These are phyloP conservation scores for Erythrocercus mccallii DNA, from an alignment of 2,113 vertebrate species.

Conservation along the genomic window DNA sequence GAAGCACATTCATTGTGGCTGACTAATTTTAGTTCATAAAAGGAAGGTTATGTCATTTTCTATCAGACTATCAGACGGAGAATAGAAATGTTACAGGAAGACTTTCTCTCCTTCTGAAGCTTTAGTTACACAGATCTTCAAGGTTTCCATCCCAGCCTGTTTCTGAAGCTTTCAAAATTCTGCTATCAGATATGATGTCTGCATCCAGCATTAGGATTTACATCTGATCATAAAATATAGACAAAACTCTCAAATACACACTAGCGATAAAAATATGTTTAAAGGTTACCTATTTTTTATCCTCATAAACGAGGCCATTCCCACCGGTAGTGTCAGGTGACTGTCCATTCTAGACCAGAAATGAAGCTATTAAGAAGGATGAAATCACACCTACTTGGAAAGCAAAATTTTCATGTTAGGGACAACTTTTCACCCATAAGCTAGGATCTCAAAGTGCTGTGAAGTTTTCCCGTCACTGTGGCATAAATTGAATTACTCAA, in stretches of 20 bases:
- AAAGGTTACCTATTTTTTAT: neutral
- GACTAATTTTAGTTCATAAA: constrained; percentile 17
- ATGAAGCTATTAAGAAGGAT: neutral
- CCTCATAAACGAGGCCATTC: neutral
- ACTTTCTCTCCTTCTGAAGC: neutral
- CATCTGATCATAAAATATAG: neutral
- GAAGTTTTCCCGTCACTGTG: neutral
- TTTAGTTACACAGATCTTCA: neutral
- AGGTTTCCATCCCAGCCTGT: neutral
- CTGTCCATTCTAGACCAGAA: neutral
- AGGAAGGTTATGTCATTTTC: constrained; percentile 16
- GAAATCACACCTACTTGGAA: neutral
- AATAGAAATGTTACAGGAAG: neutral
- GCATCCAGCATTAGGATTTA: neutral
- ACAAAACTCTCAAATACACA: neutral
- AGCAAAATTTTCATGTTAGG: neutral
- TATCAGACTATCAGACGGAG: neutral
- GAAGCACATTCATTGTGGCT: neutral
- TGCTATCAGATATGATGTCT: neutral
- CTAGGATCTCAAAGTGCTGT: neutral
- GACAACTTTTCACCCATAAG: neutral
- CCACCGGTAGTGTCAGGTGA: rapidly evolving
- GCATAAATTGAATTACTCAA: neutral
- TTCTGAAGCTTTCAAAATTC: neutral
- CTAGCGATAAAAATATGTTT: neutral